Evolutionary conservation across 2,888 invertebrate species (phyloP).

Genomic region (Diarsia dahlii): DNA sequence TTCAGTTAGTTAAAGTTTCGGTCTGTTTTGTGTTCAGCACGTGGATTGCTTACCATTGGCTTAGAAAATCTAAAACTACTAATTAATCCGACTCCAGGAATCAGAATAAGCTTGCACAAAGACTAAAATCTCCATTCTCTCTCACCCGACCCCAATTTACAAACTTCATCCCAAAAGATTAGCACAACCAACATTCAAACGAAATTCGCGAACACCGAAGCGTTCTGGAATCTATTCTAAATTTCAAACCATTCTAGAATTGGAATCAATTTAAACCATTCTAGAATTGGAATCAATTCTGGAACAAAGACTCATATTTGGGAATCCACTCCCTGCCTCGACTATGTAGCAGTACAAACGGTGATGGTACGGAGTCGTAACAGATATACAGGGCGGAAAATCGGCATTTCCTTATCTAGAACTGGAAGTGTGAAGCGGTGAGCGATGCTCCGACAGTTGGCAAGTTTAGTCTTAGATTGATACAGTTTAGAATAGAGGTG

Average conservation of each 20-base stretch:
- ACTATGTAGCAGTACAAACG: slow-evolving; percentile 53
- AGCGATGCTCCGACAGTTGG: slow-evolving; percentile 38
- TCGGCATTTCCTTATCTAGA: slow-evolving; percentile 72
- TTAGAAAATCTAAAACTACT: slow-evolving; percentile 9
- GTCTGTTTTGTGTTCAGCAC: too few species aligned
- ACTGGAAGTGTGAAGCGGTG: slow-evolving; percentile 49
- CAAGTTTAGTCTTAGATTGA: slow-evolving; percentile 17
- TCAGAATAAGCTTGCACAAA: slow-evolving; percentile 20
- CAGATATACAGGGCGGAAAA: slow-evolving; percentile 70
- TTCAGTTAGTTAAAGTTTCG: too few species aligned
- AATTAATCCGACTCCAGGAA: slow-evolving; percentile 28
- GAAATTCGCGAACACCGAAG: slow-evolving; percentile 46
- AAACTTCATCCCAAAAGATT: slow-evolving; percentile 57
- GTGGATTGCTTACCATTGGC: neutral
- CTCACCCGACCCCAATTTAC: slow-evolving; percentile 30
- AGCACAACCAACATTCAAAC: slow-evolving; percentile 58
- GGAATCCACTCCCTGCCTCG: slow-evolving; percentile 51
- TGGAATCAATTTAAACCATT: slow-evolving; percentile 55
- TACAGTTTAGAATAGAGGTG: neutral
- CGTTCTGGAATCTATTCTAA: slow-evolving; percentile 52
- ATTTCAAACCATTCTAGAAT: slow-evolving; percentile 60
- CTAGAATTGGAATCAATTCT: slow-evolving; percentile 58
- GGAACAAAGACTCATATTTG: slow-evolving; percentile 63
- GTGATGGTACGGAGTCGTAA: slow-evolving; percentile 51
- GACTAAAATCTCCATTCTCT: slow-evolving; percentile 24